Percentiles rank a stretch among this genome's conserved stretches.
These are phyloP conservation scores for Alosa sapidissima DNA, from an alignment of 2,797 vertebrate genomes.

Conservation along the genomic window DNA sequence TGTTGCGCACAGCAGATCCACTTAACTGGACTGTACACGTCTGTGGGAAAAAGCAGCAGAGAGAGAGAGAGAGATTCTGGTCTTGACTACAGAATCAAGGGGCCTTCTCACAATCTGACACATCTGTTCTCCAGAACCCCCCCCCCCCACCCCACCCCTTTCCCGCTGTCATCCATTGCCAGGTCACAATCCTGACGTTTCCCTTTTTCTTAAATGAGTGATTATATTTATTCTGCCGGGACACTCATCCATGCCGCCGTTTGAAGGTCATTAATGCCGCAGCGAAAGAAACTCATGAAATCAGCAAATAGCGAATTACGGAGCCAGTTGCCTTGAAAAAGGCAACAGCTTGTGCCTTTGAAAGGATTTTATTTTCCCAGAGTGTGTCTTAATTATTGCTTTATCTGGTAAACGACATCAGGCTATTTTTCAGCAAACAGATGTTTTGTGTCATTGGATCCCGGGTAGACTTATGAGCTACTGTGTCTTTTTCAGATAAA, in stretches of 20 bases:
- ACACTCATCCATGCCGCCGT: neutral
- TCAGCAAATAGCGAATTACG: slow-evolving; percentile 22
- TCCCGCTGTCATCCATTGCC: slow-evolving; percentile 37
- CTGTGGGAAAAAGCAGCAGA: neutral
- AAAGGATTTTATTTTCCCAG: slow-evolving; percentile 22
- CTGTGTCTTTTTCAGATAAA: slow-evolving; percentile 12
- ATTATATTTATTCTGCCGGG: slow-evolving; percentile 36
- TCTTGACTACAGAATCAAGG: slow-evolving; percentile 35
- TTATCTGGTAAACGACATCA: neutral
- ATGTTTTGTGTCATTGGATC: slow-evolving; percentile 18
- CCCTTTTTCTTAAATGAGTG: slow-evolving; percentile 38
- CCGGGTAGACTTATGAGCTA: slow-evolving; percentile 8
- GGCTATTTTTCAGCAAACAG: slow-evolving; percentile 1
- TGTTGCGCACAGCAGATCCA: neutral
- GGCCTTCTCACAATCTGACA: slow-evolving; percentile 40
- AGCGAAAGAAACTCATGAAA: slow-evolving; percentile 16
- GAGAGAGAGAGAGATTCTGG: slow-evolving; percentile 3
- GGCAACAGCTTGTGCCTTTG: slow-evolving; percentile 24
- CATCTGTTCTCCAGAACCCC: slow-evolving; percentile 48
- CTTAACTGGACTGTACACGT: slow-evolving; percentile 21
- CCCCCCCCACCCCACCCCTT: neutral
- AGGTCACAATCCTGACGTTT: slow-evolving; percentile 43
- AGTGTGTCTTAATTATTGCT: slow-evolving; percentile 23
- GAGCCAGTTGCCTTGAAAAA: slow-evolving; percentile 1
- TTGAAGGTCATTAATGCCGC: slow-evolving; percentile 23